Evolutionary conservation across 1,140 invertebrate genomes (phyloP).

Genomic region (Dendroctonus ponderosae): DNA sequence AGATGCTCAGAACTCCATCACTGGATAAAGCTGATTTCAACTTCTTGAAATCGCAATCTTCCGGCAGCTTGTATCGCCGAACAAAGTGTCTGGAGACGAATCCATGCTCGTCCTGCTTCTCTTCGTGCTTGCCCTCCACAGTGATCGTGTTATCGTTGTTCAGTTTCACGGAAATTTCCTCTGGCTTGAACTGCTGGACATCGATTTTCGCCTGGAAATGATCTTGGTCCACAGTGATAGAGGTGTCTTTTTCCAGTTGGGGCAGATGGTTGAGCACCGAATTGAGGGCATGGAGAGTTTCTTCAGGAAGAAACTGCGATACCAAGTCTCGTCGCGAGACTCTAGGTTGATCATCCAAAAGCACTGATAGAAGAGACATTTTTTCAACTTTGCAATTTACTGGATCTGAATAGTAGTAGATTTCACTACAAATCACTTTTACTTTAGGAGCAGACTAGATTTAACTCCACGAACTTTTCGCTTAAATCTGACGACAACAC

Average conservation of each 20-base stretch:
- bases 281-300: not conserved
- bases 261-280: slow-evolving; percentile 3
- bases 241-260: slow-evolving; percentile 25
- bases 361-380: slow-evolving; percentile 5
- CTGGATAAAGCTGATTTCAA: slow-evolving; percentile 57
- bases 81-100: slow-evolving; percentile 18
- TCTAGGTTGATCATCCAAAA: not conserved
- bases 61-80: slow-evolving; percentile 2
- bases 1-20: slow-evolving; percentile 63
- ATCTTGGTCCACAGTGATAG: slow-evolving; percentile 52
- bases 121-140: slow-evolving; percentile 69
- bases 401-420: too few species aligned
- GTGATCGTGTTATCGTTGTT: slow-evolving; percentile 61
- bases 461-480: too few species aligned
- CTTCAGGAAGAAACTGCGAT: not conserved
- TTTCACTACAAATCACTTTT: too few species aligned
- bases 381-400: too few species aligned
- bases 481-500: too few species aligned
- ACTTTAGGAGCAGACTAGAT: too few species aligned
- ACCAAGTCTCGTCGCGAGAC: too few species aligned
- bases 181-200: slow-evolving; percentile 61
- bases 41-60: slow-evolving; percentile 1
- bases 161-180: slow-evolving; percentile 63
- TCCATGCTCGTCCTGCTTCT: slow-evolving; percentile 5
- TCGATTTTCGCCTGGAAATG: slow-evolving; percentile 52